Base-by-base conservation (phyloP, 2,113 vertebrate species). In the Labrus mixtus region DNA sequence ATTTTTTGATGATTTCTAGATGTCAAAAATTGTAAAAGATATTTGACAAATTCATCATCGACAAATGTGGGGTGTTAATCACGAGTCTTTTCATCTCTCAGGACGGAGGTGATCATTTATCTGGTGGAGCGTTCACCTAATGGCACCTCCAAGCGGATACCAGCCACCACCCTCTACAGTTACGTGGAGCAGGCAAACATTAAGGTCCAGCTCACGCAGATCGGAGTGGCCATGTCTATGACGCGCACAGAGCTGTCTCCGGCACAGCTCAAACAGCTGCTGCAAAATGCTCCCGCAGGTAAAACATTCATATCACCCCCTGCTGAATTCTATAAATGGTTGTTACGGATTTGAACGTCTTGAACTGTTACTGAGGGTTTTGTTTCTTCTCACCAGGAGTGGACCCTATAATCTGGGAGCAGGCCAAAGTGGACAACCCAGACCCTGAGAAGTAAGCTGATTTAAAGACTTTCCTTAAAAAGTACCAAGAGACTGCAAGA, bases 381-480 rank as follows among this genome's bases (percentile, higher is more conserved):
- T 60, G 8, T 63, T 15, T 66, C 41, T 23, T n/a, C 8, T 48
- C 83, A 75, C 1, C 63, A 99, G 98, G 97, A 90, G 97, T 99
- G 85, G 98, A 99, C 89, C 96, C 97, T 53, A 98, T 99, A 79
- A 99, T 99, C 79, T 99, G 98, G 98, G 98, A 99, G 76, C 97
- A 99, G 92, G 97, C 98, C 43, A 99, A 99, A 90, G 97, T 97
- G 78, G 98, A 99, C 91, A 99, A 99, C 84, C 98, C 98, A 6
- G 98, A 99, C 69, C 95, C 97, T 85, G 98, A 99, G 71, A 99
- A 96, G 98, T 99, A 91, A 91, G 96, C 93, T 16, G 1, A 2
- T 54, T 1, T 2, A 55, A 25, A 22, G 22, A 39, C 3, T 22
- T 37, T 16, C 3, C 17, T 3, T 43, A 13, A 33, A 33, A 3